Evolutionary conservation across 2,888 invertebrate genomes (phyloP).

Genomic region (Microplitis deprimator): DNA sequence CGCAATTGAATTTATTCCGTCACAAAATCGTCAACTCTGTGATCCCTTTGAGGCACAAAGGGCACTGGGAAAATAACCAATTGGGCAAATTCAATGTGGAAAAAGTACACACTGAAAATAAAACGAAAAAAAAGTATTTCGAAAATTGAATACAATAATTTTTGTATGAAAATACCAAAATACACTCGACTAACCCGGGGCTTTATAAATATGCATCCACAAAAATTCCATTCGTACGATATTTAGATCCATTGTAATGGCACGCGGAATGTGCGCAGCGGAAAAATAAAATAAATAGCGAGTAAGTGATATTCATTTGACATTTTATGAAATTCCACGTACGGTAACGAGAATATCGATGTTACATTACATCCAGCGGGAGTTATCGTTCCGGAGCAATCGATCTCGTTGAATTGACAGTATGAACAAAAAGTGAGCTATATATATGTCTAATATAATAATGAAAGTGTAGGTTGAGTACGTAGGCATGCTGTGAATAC

Average conservation of each 20-base stretch:
- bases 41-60: not conserved
- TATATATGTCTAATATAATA: too few relatives aligned
- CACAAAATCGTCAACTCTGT: not conserved
- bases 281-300: slow-evolving; percentile 13
- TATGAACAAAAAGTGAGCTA: not conserved
- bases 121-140: slow-evolving; percentile 24
- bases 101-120: slow-evolving; percentile 38
- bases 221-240: slow-evolving; percentile 41
- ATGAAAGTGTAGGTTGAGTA: too few relatives aligned
- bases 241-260: slow-evolving; percentile 26
- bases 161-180: not conserved
- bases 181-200: slow-evolving; percentile 8
- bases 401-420: not conserved
- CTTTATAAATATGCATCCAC: not conserved
- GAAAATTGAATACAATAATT: slow-evolving; percentile 1
- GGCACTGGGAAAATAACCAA: not conserved
- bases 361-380: not conserved
- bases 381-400: not conserved
- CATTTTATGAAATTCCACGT: not conserved
- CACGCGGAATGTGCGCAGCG: not conserved
- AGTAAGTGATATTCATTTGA: not conserved
- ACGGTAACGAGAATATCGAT: not conserved
- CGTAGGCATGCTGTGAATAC: not conserved
- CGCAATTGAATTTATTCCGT: not conserved
- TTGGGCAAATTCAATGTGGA: slow-evolving; percentile 39